Conservation (phyloP, 2,888 invertebrate species). For the Busseola fusca region DNA sequence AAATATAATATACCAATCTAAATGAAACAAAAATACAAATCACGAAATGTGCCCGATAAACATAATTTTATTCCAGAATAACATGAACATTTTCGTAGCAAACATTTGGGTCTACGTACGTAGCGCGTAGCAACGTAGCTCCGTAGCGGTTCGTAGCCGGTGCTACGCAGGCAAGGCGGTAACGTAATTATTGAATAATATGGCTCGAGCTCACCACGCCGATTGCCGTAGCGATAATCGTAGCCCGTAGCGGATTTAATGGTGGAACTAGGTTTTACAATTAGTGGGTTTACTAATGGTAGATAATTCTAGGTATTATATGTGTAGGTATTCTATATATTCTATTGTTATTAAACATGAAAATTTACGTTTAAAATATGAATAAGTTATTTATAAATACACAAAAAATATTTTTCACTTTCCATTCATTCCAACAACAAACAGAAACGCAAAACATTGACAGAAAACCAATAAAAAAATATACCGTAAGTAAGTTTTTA, state of each 20-base stretch:
- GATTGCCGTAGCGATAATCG: conserved; percentile 54
- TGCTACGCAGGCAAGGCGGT: conserved; percentile 52
- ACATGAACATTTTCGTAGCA: conserved; percentile 39
- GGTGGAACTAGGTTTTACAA: conserved; percentile 43
- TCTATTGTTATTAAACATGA: background rate
- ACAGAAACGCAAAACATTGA: conserved; percentile 21
- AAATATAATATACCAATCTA: conserved; percentile 24
- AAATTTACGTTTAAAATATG: background rate
- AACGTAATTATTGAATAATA: conserved; percentile 59
- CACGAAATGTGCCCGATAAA: conserved; percentile 24
- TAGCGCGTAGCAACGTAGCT: conserved; percentile 52
- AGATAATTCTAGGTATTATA: conserved; percentile 24
- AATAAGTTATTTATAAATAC: background rate
- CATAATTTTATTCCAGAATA: conserved; percentile 44
- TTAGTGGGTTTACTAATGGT: conserved; percentile 23
- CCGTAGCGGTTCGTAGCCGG: conserved; percentile 51
- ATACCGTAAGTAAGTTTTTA: conserved; percentile 52
- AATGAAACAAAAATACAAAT: conserved; percentile 32
- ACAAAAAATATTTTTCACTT: background rate
- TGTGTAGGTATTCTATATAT: conserved; percentile 8
- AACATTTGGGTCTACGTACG: conserved; percentile 52
- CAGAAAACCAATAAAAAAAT: conserved; percentile 44
- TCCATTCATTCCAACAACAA: conserved; percentile 32
- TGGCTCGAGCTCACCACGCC: conserved; percentile 46
- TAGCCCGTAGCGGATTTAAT: conserved; percentile 53